Conservation (phyloP, 2,888 invertebrate genomes). For the Fragum sueziense region DNA sequence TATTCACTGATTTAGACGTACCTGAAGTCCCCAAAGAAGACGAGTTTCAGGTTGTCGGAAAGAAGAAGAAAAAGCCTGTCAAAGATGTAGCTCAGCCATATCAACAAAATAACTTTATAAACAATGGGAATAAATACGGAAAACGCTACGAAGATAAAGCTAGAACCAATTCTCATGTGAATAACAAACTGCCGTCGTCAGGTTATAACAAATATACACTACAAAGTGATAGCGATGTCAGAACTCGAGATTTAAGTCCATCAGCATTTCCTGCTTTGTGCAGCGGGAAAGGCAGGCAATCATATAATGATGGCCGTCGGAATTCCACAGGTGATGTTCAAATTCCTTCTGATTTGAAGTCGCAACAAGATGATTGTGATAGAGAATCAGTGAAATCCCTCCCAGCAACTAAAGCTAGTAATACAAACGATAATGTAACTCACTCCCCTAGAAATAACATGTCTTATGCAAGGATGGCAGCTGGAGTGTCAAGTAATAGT, state of each 20-base stretch:
- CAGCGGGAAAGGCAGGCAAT: constrained; percentile 58
- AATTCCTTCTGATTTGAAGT: constrained; percentile 62
- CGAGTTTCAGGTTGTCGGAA: constrained; percentile 73
- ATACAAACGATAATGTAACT: constrained; percentile 38
- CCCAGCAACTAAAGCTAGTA: constrained; percentile 67
- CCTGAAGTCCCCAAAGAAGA: constrained; percentile 63
- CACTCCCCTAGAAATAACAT: constrained; percentile 65
- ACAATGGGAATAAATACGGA: constrained; percentile 45
- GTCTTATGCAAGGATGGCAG: constrained; percentile 78
- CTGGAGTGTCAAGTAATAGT: constrained; percentile 55
- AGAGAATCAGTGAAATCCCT: constrained; percentile 78
- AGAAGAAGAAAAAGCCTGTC: constrained; percentile 68
- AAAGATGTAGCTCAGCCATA: constrained; percentile 35
- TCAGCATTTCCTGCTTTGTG: constrained; percentile 76
- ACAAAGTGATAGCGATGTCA: constrained; percentile 41
- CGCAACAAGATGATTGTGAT: constrained; percentile 76
- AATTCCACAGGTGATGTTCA: constrained; percentile 75
- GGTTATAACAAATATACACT: constrained; percentile 26
- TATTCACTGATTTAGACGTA: constrained; percentile 73
- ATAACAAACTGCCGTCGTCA: constrained; percentile 44
- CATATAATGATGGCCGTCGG: constrained; percentile 66
- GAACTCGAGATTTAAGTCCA: constrained; percentile 74
- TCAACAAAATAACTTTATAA: constrained; percentile 41
- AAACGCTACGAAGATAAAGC: constrained; percentile 54
- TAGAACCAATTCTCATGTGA: constrained; percentile 26